Percentiles rank a stretch among this genome's conserved stretches.
phyloP scores from a whole-genome alignment of 2,888 invertebrate genomes.

The Cheilosia variabilis region DNA sequence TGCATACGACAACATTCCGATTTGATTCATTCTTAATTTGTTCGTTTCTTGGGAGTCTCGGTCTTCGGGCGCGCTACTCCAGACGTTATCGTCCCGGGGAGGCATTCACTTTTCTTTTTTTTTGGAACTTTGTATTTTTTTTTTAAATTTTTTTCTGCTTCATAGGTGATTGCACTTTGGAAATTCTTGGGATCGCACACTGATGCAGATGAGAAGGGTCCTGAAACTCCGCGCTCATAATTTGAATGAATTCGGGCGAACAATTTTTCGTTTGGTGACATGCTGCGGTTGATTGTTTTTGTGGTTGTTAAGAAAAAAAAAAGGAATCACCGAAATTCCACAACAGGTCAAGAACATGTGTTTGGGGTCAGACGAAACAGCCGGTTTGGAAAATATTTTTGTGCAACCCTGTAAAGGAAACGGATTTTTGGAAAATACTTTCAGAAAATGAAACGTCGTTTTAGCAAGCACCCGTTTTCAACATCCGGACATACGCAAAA shows the following conservation, averaged over 20 bases:
- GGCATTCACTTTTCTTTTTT: constrained; percentile 6
- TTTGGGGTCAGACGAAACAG: no score
- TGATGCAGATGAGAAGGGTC: constrained; percentile 15
- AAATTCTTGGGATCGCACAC: constrained; percentile 35
- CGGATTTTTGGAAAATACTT: no score
- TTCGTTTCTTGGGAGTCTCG: constrained; percentile 54
- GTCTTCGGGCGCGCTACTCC: constrained; percentile 9
- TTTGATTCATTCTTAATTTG: constrained; percentile 72
- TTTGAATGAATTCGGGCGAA: constrained; percentile 32
- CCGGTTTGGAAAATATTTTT: no score
- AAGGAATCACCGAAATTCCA: no score
- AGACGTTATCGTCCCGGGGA: constrained; percentile 39
- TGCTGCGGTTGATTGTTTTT: background rate
- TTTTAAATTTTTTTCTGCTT: constrained; percentile 31
- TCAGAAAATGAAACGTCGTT: no score
- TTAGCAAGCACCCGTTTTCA: no score
- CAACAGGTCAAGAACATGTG: no score
- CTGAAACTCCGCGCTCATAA: constrained; percentile 13
- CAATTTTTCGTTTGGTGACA: constrained; percentile 46
- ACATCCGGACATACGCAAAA: no score
- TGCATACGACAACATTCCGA: constrained; percentile 61
- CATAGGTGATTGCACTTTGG: constrained; percentile 67
- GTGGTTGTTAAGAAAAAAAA: no score
- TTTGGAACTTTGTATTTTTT: constrained; percentile 46
- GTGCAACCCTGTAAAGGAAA: no score